Conservation (phyloP, 2,797 vertebrate species). For the Tenualosa ilisha region DNA sequence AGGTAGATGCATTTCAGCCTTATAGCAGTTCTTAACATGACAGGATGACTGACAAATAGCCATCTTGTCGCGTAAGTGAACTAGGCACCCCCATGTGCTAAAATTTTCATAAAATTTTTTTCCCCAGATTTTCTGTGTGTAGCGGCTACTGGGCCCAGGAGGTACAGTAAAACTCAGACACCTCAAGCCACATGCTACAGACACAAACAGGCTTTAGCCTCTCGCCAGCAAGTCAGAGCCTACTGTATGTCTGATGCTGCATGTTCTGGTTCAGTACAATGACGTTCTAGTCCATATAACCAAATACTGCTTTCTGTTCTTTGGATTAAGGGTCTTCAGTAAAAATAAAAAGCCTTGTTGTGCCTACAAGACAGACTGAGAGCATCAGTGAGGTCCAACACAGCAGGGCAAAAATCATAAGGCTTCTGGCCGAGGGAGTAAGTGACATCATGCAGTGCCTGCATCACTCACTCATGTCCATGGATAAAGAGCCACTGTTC, state of each 20-base stretch:
- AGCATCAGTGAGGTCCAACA: background rate
- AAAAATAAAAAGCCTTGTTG: too few species aligned
- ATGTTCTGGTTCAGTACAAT: too few species aligned
- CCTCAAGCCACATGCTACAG: too few species aligned
- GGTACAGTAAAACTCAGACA: background rate
- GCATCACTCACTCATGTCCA: background rate
- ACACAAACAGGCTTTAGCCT: too few species aligned
- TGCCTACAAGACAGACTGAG: background rate
- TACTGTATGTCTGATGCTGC: too few species aligned
- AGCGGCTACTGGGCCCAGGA: background rate
- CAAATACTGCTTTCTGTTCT: too few species aligned
- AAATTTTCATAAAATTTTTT: background rate
- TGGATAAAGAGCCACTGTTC: slow-evolving; percentile 11
- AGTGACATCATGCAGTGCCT: background rate
- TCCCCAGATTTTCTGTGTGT: background rate
- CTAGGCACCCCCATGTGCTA: background rate
- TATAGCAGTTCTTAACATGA: background rate
- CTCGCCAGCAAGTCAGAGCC: too few species aligned
- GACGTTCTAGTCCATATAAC: too few species aligned
- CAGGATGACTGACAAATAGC: background rate
- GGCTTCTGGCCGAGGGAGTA: background rate
- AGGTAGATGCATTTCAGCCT: too few species aligned
- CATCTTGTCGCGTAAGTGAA: background rate
- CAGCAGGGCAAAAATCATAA: background rate
- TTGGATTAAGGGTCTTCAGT: too few species aligned